Evolutionary conservation across 2,888 invertebrate species (phyloP).

Genomic region (Athalia rosae): DNA sequence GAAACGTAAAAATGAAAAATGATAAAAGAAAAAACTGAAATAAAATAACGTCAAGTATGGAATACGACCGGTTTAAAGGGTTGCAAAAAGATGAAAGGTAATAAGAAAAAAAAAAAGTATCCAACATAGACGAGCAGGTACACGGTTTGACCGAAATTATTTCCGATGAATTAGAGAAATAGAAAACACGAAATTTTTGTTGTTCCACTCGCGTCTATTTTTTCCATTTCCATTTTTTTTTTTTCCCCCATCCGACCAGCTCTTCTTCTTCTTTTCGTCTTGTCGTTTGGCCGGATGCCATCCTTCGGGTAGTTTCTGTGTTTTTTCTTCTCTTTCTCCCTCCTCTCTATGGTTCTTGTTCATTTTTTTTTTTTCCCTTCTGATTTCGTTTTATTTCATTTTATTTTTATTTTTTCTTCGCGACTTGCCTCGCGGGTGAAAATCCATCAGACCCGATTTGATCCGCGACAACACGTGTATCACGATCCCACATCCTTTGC

Average conservation of each 20-base stretch:
- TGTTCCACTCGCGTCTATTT: too few relatives aligned
- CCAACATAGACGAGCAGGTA: slow-evolving; percentile 1
- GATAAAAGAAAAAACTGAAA: too few relatives aligned
- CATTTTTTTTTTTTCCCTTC: not conserved
- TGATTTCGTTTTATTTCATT: not conserved
- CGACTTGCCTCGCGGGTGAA: not conserved
- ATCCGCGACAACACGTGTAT: slow-evolving; percentile 40
- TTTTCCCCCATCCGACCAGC: not conserved
- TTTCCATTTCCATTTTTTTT: too few relatives aligned
- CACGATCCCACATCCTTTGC: slow-evolving; percentile 15
- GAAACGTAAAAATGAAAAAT: too few relatives aligned
- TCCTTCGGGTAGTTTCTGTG: not conserved
- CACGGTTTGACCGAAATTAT: slow-evolving; percentile 22
- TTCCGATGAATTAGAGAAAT: slow-evolving; percentile 38
- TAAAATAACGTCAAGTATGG: too few relatives aligned
- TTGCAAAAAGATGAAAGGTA: not conserved
- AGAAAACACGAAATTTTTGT: slow-evolving; percentile 10
- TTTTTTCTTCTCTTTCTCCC: too few relatives aligned
- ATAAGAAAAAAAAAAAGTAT: not conserved
- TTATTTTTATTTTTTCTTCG: not conserved
- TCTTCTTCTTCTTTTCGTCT: not conserved
- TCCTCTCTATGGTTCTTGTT: too few relatives aligned
- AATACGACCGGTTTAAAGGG: too few relatives aligned
- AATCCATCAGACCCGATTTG: slow-evolving; percentile 34
- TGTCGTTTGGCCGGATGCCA: slow-evolving; percentile 17